Percentiles rank a stretch among this genome's conserved stretches.
Evolutionary conservation across 2,797 vertebrate species (phyloP).

Genomic region (Australoheros facetus): DNA sequence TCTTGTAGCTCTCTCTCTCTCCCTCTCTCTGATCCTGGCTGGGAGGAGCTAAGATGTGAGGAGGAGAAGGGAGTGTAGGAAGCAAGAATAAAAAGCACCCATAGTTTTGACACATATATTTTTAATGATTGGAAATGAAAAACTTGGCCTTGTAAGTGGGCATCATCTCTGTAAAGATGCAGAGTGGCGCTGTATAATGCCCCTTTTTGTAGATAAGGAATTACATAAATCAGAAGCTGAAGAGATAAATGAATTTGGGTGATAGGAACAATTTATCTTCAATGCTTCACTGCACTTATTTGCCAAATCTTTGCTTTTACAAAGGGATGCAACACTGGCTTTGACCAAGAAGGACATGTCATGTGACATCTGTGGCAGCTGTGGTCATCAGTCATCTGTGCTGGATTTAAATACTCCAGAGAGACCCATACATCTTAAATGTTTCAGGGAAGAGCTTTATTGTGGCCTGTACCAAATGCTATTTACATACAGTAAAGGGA

Average conservation of each 20-base stretch:
- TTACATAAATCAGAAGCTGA: slow-evolving; percentile 64
- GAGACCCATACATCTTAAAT: slow-evolving; percentile 57
- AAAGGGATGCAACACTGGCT: slow-evolving; percentile 49
- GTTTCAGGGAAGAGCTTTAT: slow-evolving; percentile 41
- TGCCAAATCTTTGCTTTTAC: slow-evolving; percentile 73
- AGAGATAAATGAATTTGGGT: slow-evolving; percentile 74
- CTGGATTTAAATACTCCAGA: slow-evolving; percentile 66
- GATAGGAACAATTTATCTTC: slow-evolving; percentile 74
- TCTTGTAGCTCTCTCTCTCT: background rate
- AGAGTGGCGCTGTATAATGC: slow-evolving; percentile 44
- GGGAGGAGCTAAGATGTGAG: background rate
- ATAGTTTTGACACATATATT: slow-evolving; percentile 17
- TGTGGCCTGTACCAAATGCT: slow-evolving; percentile 31
- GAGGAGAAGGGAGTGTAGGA: background rate
- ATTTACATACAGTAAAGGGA: slow-evolving; percentile 31
- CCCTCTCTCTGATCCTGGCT: background rate
- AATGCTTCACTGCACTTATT: slow-evolving; percentile 74
- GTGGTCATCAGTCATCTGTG: slow-evolving; percentile 75
- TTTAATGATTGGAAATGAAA: slow-evolving; percentile 28
- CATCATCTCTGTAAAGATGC: slow-evolving; percentile 43
- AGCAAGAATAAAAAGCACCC: slow-evolving; percentile 1
- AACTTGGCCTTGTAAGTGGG: slow-evolving; percentile 14
- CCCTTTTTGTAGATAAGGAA: slow-evolving; percentile 58
- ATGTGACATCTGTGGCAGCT: slow-evolving; percentile 56
- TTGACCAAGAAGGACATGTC: slow-evolving; percentile 66